Evolutionary conservation across 2,113 vertebrate genomes (phyloP), one percentile per base, ranked within the genome.

Genomic region (Aegotheles bennettii): DNA sequence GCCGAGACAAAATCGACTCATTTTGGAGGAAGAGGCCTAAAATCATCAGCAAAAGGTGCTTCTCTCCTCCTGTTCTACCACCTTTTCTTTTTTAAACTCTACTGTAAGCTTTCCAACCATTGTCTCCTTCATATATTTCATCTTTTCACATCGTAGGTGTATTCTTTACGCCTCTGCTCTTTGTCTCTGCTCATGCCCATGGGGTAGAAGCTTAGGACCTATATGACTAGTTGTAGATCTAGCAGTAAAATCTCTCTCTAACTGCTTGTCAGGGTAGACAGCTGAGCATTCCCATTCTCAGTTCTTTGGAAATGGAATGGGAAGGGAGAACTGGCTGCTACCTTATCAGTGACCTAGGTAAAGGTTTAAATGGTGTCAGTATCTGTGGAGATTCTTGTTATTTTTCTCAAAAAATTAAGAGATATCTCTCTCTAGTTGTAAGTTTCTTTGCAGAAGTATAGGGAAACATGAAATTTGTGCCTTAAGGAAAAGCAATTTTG

Each of bases 71-170:
- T 94, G 0, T 74, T 94, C 21, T 68, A 40, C 53, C 48, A 85
- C 28, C 25, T 64, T 90, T 26, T 77, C 38, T 67, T 82, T 71
- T 70, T 87, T 11, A 74, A 84, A 94, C 28, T 87, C 45, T 84
- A 57, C 83, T 95, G 87, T 94, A 96, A 97, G 92, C 95, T 97
- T 97, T 96, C 94, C 95, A 93, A 7, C 47, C 91, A 81, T 95
- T 0, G 6, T 86, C 51, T 92, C 89, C 83, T 86, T 74, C 64
- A 59, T 73, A 75, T 93, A 63, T 56, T 61, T 53, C 94, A 95
- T 95, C 76, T 74, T 84, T 76, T 78, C 69, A 68, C 74, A 3
- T 90, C 59, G 33, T 89, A 97, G 89, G 91, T 92, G 73, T 89
- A 92, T 92, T 92, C 59, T 70, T 90, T 94, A 92, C 74, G 56